A percentile compares a stretch with the other conserved stretches of the same genome.
phyloP scores from a whole-genome alignment of 2,113 vertebrate species.

The Orientallactaga bullata region DNA sequence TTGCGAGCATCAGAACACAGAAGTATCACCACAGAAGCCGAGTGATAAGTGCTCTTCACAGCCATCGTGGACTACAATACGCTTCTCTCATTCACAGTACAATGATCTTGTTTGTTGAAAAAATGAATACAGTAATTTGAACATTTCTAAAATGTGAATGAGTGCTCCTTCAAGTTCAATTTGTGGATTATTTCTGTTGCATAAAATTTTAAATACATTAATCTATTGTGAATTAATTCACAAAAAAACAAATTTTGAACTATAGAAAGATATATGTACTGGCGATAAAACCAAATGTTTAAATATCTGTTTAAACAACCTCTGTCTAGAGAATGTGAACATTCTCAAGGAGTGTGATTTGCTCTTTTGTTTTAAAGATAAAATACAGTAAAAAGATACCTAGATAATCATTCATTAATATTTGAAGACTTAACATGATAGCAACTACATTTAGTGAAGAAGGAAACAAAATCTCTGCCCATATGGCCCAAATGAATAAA shows the following conservation, averaged over 20 bases:
- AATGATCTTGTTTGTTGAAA: constrained; percentile 25
- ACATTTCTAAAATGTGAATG: constrained; percentile 38
- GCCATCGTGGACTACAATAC: background rate
- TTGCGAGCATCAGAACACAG: constrained; percentile 42
- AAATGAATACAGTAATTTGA: constrained; percentile 9
- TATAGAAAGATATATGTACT: background rate
- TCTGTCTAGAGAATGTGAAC: background rate
- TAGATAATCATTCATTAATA: background rate
- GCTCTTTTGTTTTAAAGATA: constrained; percentile 24
- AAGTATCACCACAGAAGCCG: constrained; percentile 9
- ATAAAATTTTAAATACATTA: too few species aligned
- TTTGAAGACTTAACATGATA: background rate
- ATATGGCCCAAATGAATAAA: constrained; percentile 29
- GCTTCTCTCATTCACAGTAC: constrained; percentile 16
- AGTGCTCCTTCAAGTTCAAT: constrained; percentile 7
- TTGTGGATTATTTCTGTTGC: constrained; percentile 4
- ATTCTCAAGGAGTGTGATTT: background rate
- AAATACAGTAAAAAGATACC: constrained; percentile 25
- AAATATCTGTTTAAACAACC: background rate
- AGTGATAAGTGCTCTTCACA: constrained; percentile 46
- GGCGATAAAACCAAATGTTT: background rate
- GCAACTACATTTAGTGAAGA: background rate
- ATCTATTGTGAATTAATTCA: background rate
- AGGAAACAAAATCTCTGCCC: constrained; percentile 20
- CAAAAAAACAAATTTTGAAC: background rate